Evolutionary conservation across 1,140 invertebrate species (phyloP).

Genomic region (Drosophila mojavensis): DNA sequence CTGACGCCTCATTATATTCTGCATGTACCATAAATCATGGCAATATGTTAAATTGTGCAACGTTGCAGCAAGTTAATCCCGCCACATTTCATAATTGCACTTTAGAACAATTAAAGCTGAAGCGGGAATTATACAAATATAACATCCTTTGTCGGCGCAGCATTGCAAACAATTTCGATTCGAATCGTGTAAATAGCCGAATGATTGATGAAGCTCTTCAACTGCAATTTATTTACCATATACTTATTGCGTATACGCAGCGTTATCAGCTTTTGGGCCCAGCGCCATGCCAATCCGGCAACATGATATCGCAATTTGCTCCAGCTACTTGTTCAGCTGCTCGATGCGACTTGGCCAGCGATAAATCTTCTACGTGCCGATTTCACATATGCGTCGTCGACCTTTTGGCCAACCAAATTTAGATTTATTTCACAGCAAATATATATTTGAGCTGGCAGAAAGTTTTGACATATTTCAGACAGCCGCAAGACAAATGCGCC

Average conservation of each 20-base stretch:
- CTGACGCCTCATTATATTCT: constrained; percentile 73
- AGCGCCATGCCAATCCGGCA: background rate
- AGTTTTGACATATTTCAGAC: constrained; percentile 65
- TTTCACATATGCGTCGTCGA: constrained; percentile 64
- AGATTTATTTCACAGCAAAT: constrained; percentile 66
- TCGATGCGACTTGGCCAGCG: constrained; percentile 38
- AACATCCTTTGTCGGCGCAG: background rate
- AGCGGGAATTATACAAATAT: background rate
- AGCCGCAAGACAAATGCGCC: constrained; percentile 60
- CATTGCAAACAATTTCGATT: background rate
- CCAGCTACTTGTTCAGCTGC: constrained; percentile 53
- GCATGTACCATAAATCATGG: constrained; percentile 57
- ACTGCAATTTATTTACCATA: constrained; percentile 1
- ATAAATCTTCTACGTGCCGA: constrained; percentile 60
- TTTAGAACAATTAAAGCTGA: constrained; percentile 27
- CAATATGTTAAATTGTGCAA: constrained; percentile 37
- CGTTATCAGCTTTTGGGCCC: background rate
- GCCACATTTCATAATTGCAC: constrained; percentile 21
- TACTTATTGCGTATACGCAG: constrained; percentile 20
- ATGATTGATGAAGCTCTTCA: constrained; percentile 16
- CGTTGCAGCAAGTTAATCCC: constrained; percentile 16
- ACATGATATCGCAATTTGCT: constrained; percentile 47
- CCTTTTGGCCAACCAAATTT: constrained; percentile 51
- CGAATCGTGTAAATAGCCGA: constrained; percentile 1
- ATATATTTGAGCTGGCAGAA: constrained; percentile 51